Base-by-base conservation (phyloP, 2,888 invertebrate genomes). In the Pogonocherus hispidulus region DNA sequence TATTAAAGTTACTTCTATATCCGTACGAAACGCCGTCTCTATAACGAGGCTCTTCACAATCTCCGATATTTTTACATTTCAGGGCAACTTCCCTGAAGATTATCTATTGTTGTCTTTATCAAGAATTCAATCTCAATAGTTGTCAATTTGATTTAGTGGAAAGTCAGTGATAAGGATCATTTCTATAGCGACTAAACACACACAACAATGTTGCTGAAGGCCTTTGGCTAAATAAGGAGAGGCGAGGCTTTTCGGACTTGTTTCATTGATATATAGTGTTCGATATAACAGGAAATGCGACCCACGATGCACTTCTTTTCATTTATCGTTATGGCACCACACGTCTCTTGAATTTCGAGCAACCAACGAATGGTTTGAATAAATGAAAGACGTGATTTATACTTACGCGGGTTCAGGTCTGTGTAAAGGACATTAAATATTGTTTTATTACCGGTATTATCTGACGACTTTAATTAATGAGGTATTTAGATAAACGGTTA, bases 141-240 rank as follows among this genome's bases (percentile, higher is more conserved):
- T 72, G 70, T 70, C 72, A 70, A 64, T 72, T 72, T 69, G 69
- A 75, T 73, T 74, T 71, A 72, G 69, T 67, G 72, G 66, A 70
- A 66, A 67, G 66, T 55, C 51, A 67, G 22, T 71, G 73, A 75
- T 75, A 75, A 72, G 66, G 65, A 75, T 72, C 72, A 71, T 71
- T 74, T 74, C 72, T 72, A 71, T 72, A 66, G 72, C 62, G 35
- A 62, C 60, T 49, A 60, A 60, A 60, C 60, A 59, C 46, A 59
- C n/a, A n/a, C n/a, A n/a, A n/a, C 46, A 59, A 59, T 32, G 37
- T 51, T 47, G 71, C 66, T 67, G 69, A 72, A 74, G 66, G 72
- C 72, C 70, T 66, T 71, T 66, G 67, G 64, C 70, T 65, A 66
- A 66, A 73, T 73, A 75, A 70, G 73, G 70, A 64, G 52, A 71